Evolutionary conservation across 2,113 vertebrate species (phyloP), one percentile per base, ranked within the genome.

Genomic region (Ornithorhynchus anatinus): DNA sequence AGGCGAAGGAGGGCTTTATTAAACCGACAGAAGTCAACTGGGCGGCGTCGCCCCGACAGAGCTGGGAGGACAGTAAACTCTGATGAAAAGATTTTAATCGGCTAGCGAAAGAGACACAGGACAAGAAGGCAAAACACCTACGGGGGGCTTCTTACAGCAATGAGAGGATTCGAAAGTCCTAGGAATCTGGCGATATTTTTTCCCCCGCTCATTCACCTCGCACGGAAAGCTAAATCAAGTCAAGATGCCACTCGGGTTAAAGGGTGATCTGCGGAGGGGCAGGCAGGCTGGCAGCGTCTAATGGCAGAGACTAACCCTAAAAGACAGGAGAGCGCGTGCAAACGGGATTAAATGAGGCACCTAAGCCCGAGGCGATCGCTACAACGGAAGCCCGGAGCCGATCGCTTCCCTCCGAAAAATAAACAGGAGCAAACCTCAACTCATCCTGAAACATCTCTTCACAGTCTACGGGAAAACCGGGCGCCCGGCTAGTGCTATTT

Each of bases 181-280:
- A 69, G 69, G 75, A 82, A 88, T 77, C 79, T 67, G 86, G 89
- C 76, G 60, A n/a, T n/a, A 75, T 71, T 82, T 17, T 64, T 77
- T 81, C n/a, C n/a, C 72, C 88, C 84, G 84, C 33, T 37, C 25
- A 66, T 43, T 71, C 7, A n/a, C 13, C 23, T 57, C 66, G 80
- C 22, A 39, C 77, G 83, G 82, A 84, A 82, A 89, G 81, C 85
- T 82, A 77, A 84, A 85, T 85, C 75, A 72, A 89, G 79, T 86
- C 85, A 91, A 91, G 90, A 80, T 88, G 88, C 79, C 86, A 88
- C 84, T 69, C 77, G 23, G 47, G 48, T 39, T 54, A 40, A 37
- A 56, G 27, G 20, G 27, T 19, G 51, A 17, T 22, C 2, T 38
- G 5, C 60, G 38, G 70, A 22, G 39, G 50, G 23, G 54, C 5